phyloP scores from a whole-genome alignment of 2,888 invertebrate species.

The Agonopterix subpropinquella region DNA sequence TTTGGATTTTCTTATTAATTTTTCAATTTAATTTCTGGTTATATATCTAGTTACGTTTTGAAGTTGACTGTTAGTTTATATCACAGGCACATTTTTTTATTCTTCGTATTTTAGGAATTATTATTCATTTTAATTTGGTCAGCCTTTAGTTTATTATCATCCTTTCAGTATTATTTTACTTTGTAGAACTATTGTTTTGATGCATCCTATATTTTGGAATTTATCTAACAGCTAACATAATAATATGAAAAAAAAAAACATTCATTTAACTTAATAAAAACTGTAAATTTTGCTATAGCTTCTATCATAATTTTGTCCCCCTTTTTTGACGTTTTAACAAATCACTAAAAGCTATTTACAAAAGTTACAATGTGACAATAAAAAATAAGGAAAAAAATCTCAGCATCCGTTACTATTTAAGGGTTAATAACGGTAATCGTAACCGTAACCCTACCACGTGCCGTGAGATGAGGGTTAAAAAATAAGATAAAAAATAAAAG shows the following conservation, averaged over 20 bases:
- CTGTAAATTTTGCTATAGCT: constrained; percentile 1
- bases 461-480: constrained; percentile 46
- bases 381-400: constrained; percentile 13
- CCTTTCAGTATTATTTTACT: background rate
- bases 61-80: no score
- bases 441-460: constrained; percentile 55
- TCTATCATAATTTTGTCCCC: background rate
- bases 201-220: no score
- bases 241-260: background rate
- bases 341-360: constrained; percentile 1
- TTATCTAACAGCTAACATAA: no score
- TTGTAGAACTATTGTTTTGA: background rate
- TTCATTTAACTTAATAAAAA: background rate
- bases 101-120: no score
- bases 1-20: constrained; percentile 30
- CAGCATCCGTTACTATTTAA: constrained; percentile 54
- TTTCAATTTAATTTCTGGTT: background rate
- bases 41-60: no score
- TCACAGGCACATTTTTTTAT: no score
- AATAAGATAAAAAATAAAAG: background rate
- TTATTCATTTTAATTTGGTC: no score
- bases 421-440: constrained; percentile 47
- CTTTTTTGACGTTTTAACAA: background rate
- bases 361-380: constrained; percentile 12
- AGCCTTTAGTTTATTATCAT: no score